Conservation (phyloP, 2,888 invertebrate species). For the Drosophila meridionalis region DNA sequence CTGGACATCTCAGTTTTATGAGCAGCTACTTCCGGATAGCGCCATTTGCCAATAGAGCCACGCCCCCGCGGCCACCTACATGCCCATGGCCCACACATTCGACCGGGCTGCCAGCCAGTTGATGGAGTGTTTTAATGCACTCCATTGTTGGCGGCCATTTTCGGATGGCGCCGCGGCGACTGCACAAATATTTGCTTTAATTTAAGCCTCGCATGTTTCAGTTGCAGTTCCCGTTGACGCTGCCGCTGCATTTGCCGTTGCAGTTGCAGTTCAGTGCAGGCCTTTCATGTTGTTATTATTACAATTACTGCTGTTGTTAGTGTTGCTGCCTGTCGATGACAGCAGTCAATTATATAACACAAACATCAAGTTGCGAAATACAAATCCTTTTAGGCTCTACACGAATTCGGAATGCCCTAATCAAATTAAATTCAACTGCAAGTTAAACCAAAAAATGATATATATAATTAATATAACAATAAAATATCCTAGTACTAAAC, state of each 20-base stretch:
- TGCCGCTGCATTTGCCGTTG: slow-evolving; percentile 34
- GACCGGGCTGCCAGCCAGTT: slow-evolving; percentile 61
- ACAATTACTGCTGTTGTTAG: slow-evolving; percentile 27
- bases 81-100: slow-evolving; percentile 23
- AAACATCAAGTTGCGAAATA: slow-evolving; percentile 58
- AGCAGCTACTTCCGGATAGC: slow-evolving; percentile 79
- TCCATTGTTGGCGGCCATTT: slow-evolving; percentile 71
- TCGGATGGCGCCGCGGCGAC: slow-evolving; percentile 66
- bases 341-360: slow-evolving; percentile 76
- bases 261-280: slow-evolving; percentile 8
- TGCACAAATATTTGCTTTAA: slow-evolving; percentile 78
- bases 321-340: slow-evolving; percentile 55
- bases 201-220: slow-evolving; percentile 77
- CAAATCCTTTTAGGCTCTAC: neutral
- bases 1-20: slow-evolving; percentile 79
- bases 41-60: slow-evolving; percentile 56
- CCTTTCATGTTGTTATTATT: slow-evolving; percentile 31
- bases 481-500: too few relatives aligned
- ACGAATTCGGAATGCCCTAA: slow-evolving; percentile 17
- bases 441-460: too few relatives aligned
- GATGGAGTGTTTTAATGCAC: slow-evolving; percentile 79
- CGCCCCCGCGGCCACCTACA: neutral
- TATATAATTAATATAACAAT: too few relatives aligned
- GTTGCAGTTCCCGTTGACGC: slow-evolving; percentile 21
- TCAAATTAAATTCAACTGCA: too few relatives aligned